Evolutionary conservation across 2,797 vertebrate genomes (phyloP).

Genomic region (Fratercula arctica): DNA sequence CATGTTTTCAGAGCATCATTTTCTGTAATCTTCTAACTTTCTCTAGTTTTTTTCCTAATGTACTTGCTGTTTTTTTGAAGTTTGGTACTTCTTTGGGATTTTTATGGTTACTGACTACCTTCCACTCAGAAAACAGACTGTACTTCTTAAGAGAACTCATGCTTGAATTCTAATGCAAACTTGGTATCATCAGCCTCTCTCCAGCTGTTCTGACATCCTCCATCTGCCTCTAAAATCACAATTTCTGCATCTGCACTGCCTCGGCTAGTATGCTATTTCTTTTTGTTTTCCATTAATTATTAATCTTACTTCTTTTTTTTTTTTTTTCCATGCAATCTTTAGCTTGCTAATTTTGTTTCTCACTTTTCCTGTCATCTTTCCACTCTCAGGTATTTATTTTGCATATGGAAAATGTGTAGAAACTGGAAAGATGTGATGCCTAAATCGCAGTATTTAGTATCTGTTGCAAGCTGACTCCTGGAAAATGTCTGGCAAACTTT

Average conservation of each 20-base stretch:
- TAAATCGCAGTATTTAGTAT: background rate
- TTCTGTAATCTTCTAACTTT: background rate
- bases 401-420: background rate
- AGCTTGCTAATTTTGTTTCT: background rate
- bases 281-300: conserved; percentile 2
- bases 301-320: background rate
- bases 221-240: background rate
- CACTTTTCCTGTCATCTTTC: background rate
- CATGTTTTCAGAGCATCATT: background rate
- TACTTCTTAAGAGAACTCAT: background rate
- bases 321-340: background rate
- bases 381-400: background rate
- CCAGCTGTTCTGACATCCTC: background rate
- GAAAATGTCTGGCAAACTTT: background rate
- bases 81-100: background rate
- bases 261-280: background rate
- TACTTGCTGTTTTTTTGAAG: background rate
- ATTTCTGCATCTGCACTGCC: background rate
- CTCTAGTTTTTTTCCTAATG: background rate
- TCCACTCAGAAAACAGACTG: background rate
- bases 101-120: background rate
- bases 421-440: background rate
- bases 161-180: background rate
- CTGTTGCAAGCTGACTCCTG: background rate
- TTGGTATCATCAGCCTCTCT: background rate